A percentile compares a stretch with the other conserved stretches of the same genome.
phyloP scores from a whole-genome alignment of 2,113 vertebrate genomes.

The Typhlomys cinereus region DNA sequence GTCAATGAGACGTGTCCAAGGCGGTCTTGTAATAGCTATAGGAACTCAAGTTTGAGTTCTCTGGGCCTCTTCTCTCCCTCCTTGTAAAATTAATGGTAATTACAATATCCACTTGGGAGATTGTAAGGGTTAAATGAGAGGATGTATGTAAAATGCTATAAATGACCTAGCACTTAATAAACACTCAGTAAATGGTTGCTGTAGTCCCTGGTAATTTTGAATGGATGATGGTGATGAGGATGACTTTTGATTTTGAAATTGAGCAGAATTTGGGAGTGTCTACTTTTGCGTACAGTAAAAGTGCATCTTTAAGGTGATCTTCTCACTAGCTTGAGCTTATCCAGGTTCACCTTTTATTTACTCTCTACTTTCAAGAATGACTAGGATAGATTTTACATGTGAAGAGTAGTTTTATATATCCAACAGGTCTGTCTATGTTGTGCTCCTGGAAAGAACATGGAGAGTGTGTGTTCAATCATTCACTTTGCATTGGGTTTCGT shows the following conservation, averaged over 20 bases:
- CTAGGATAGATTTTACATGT: not conserved
- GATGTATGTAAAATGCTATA: slow-evolving; percentile 1
- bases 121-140: not conserved
- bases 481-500: not conserved
- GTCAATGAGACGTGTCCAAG: not conserved
- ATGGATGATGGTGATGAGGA: not conserved
- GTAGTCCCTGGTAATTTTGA: not conserved
- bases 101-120: not conserved
- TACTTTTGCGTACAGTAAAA: not conserved
- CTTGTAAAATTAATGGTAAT: slow-evolving; percentile 10
- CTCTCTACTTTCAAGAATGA: not conserved
- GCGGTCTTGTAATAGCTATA: not conserved
- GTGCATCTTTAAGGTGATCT: not conserved
- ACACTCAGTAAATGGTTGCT: not conserved
- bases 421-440: not conserved
- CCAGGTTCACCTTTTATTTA: not conserved
- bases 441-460: not conserved
- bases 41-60: slow-evolving; percentile 14
- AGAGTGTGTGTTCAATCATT: slow-evolving; percentile 8
- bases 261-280: not conserved
- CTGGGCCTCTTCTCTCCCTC: not conserved
- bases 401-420: not conserved
- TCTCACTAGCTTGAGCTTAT: not conserved
- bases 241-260: not conserved
- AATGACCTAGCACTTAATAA: not conserved